Percentiles rank a stretch among this genome's conserved stretches.
Conservation (phyloP, 1,140 invertebrate genomes). For the Drosophila paulistorum region DNA sequence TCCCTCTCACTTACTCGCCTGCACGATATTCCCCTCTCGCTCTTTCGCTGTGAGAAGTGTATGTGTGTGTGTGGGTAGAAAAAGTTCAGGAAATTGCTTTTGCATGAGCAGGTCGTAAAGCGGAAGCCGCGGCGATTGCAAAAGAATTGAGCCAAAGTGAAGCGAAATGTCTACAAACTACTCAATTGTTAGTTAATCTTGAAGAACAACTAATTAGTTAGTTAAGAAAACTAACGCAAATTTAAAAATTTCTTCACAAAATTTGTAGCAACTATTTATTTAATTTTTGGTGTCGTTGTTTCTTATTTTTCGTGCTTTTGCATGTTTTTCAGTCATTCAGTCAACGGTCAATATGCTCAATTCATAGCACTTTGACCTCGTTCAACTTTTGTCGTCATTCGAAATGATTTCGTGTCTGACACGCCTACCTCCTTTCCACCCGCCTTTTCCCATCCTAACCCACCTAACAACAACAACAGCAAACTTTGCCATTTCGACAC, state of each 20-base stretch:
- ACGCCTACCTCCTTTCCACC: background rate
- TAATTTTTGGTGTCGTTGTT: background rate
- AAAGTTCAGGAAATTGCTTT: constrained; percentile 80
- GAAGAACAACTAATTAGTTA: constrained; percentile 7
- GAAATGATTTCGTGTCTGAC: constrained; percentile 61
- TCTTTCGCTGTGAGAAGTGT: background rate
- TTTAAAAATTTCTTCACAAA: background rate
- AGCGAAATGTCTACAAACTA: constrained; percentile 32
- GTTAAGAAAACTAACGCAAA: background rate
- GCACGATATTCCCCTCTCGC: background rate
- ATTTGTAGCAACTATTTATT: background rate
- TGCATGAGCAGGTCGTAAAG: constrained; percentile 67
- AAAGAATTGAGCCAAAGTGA: constrained; percentile 51
- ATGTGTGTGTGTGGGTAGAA: constrained; percentile 38
- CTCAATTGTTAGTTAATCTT: constrained; percentile 10
- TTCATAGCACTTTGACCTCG: constrained; percentile 63
- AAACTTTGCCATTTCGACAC: constrained; percentile 33
- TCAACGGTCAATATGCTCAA: constrained; percentile 64
- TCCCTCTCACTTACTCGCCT: background rate
- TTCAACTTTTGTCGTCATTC: constrained; percentile 60
- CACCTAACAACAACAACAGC: background rate
- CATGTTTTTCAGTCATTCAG: constrained; percentile 56
- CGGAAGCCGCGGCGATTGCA: constrained; percentile 71
- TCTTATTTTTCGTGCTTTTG: constrained; percentile 18
- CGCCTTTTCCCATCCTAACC: background rate